A percentile compares a stretch with the other conserved stretches of the same genome.
Conservation (phyloP, 2,888 invertebrate genomes). For the Drosophila hamatofila region DNA sequence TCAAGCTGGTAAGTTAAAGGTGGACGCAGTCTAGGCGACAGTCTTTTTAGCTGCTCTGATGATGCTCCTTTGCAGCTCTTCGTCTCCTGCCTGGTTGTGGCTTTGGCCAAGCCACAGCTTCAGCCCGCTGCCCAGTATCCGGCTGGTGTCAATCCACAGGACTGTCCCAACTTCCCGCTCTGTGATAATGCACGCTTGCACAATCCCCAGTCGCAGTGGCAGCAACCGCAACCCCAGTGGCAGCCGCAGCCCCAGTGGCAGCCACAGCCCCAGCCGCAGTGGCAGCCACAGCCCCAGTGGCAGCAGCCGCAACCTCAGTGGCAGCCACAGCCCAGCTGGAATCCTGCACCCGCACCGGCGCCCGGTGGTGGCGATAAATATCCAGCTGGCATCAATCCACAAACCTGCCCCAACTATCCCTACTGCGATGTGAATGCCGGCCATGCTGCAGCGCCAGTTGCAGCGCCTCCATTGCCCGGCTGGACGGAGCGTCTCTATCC, state of each 20-base stretch:
- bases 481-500: slow-evolving; percentile 86
- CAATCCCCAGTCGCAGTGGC: slow-evolving; percentile 83
- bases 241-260: slow-evolving; percentile 80
- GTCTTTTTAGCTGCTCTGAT: neutral
- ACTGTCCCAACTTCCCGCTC: slow-evolving; percentile 86
- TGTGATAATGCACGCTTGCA: slow-evolving; percentile 86
- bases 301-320: slow-evolving; percentile 57
- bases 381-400: slow-evolving; percentile 86
- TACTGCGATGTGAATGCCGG: slow-evolving; percentile 85
- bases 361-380: slow-evolving; percentile 84
- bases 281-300: slow-evolving; percentile 60
- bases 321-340: slow-evolving; percentile 79
- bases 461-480: slow-evolving; percentile 85
- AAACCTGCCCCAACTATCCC: slow-evolving; percentile 86
- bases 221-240: slow-evolving; percentile 79
- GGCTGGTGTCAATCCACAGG: slow-evolving; percentile 86
- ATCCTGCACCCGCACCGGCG: slow-evolving; percentile 73
- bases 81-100: slow-evolving; percentile 81
- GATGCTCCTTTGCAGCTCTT: slow-evolving; percentile 69
- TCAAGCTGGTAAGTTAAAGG: slow-evolving; percentile 84
- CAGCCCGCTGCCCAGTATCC: slow-evolving; percentile 85
- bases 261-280: slow-evolving; percentile 66
- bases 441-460: slow-evolving; percentile 77
- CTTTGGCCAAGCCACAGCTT: slow-evolving; percentile 84
- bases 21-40: too few species aligned